Base-by-base conservation (phyloP, 2,888 invertebrate genomes). In the Drosophila mimica region DNA sequence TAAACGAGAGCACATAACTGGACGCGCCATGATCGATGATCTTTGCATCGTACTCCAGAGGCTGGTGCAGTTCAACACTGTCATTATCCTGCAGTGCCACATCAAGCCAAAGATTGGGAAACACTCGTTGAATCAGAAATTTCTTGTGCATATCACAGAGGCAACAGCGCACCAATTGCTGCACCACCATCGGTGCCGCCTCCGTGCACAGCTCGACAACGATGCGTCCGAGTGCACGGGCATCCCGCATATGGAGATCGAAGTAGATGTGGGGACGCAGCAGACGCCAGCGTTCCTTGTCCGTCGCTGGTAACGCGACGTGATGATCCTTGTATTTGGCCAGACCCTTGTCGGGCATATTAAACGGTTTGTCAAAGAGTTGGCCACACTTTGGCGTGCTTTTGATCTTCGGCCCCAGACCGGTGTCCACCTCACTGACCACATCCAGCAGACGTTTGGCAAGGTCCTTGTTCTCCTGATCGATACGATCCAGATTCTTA, bases 181-280 rank as follows among this genome's bases (percentile, higher is more conserved):
- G 64, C 4, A 88, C 88, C 0, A 91, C 81, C 15, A 76, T 64
- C 0, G 92, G 92, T 0, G 82, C 86, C 0, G 90, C 82, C 63
- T 92, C 92, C 1, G 84, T 87, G 46, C 76, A 92, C 4, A 92
- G 74, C n/a, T 87, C 75, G 2, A 91, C 36, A 0, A 92, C 75
- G 40, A 91, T 64, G 5, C 89, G 76, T 0, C 91, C 92, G 30
- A 91, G 43, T 0, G 84, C 80, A 0, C 86, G 84, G 1, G 82
- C 70, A 13, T 79, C 78, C 58, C 82, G 83, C 0, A 88, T 46
- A 20, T 75, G 78, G 1, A 91, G 15, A 25, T 92, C 90, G 15
- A 92, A 62, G 53, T 76, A 92, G 15, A 92, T 69, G 15, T 75
- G 75, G 0, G 91, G 92, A 31, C 91, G 83, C 25, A 91, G 49